Percentiles rank a stretch among this genome's conserved stretches.
These are phyloP conservation scores for Typhlichthys subterraneus DNA, from an alignment of 2,797 vertebrate genomes.

Conservation along the genomic window DNA sequence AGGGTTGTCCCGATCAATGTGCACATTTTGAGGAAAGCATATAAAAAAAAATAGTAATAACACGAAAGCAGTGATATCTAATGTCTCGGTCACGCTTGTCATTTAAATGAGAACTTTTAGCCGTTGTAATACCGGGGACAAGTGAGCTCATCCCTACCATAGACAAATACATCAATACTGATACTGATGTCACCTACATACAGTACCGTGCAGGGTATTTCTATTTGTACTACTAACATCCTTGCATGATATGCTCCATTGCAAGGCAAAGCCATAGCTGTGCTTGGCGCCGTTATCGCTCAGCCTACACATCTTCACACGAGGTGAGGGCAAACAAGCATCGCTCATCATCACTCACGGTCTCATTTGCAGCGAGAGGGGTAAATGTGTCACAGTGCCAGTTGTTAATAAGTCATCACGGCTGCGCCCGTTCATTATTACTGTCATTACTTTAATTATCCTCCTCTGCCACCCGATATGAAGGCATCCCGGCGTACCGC, in stretches of 20 bases:
- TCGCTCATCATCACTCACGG: constrained; percentile 71
- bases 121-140: too few relatives aligned
- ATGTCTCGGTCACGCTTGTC: too few relatives aligned
- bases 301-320: constrained; percentile 46
- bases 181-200: neutral
- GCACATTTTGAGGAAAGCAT: neutral
- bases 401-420: constrained; percentile 79
- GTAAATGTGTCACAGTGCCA: constrained; percentile 68
- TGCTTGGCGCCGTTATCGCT: constrained; percentile 55
- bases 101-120: too few relatives aligned
- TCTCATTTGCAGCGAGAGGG: constrained; percentile 71
- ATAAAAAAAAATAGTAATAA: neutral
- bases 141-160: too few relatives aligned
- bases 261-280: constrained; percentile 38
- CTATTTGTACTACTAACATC: neutral
- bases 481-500: constrained; percentile 56
- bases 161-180: neutral
- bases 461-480: constrained; percentile 67
- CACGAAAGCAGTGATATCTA: neutral
- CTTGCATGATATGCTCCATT: neutral
- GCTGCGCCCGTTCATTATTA: constrained; percentile 77
- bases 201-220: neutral
- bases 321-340: constrained; percentile 49
- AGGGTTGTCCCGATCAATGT: too few relatives aligned
- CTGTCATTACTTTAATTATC: constrained; percentile 79